Evolutionary conservation across 1,140 invertebrate species (phyloP).

Genomic region (Meloidogyne hapla): DNA sequence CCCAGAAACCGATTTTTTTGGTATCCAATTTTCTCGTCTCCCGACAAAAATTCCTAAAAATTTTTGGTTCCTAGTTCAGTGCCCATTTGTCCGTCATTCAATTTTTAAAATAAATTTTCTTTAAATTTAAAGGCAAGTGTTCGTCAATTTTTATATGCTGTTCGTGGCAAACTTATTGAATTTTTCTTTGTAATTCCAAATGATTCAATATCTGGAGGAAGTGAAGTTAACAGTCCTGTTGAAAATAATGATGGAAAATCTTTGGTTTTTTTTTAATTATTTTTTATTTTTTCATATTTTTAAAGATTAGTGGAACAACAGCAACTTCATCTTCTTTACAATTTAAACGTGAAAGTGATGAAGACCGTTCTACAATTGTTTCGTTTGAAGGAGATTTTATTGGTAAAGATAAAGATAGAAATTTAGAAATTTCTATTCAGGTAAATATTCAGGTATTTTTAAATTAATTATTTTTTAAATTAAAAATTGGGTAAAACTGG

Average conservation of each 20-base stretch:
- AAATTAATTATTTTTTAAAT: not conserved
- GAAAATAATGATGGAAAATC: not conserved
- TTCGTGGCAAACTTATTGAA: not conserved
- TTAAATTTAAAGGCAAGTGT: not conserved
- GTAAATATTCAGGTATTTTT: not conserved
- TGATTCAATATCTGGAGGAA: not conserved
- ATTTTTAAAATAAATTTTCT: not conserved
- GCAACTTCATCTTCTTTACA: not conserved
- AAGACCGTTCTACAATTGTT: not conserved
- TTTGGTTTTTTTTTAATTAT: not conserved
- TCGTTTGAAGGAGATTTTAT: not conserved
- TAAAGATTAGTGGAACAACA: not conserved
- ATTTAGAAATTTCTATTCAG: not conserved
- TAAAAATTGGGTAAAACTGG: not conserved
- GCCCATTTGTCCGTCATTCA: too few species aligned
- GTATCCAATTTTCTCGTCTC: too few species aligned
- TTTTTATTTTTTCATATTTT: not conserved
- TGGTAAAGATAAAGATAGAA: not conserved
- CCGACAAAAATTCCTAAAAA: too few species aligned
- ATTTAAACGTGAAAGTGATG: not conserved
- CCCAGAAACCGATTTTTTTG: too few species aligned
- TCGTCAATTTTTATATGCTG: not conserved
- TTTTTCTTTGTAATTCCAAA: constrained; percentile 3
- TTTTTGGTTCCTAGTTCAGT: too few species aligned
- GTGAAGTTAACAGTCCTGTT: not conserved